Evolutionary conservation across 2,888 invertebrate species (phyloP).

Genomic region (Harpalus rufipes): DNA sequence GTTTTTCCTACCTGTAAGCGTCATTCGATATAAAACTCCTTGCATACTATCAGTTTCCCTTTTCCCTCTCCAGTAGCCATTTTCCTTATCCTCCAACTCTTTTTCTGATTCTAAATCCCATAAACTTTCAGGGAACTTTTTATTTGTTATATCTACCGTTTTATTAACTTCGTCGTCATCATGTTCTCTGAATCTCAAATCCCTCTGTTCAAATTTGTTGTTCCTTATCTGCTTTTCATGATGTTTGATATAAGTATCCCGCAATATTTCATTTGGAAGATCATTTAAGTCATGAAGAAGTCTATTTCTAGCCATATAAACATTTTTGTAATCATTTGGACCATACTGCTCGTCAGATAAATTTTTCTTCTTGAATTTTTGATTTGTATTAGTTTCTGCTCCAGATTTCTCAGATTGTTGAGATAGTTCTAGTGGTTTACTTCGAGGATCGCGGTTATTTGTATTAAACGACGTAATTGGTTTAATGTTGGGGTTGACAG

Average conservation of each 20-base stretch:
- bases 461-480: conserved; percentile 50
- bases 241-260: conserved; percentile 76
- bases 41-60: conserved; percentile 69
- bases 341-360: conserved; percentile 72
- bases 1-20: conserved; percentile 74
- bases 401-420: conserved; percentile 47
- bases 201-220: conserved; percentile 76
- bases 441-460: conserved; percentile 74
- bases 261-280: conserved; percentile 75
- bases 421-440: conserved; percentile 70
- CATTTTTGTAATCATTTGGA: conserved; percentile 75
- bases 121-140: conserved; percentile 73
- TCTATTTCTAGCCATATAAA: conserved; percentile 74
- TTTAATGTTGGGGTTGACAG: conserved; percentile 42
- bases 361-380: conserved; percentile 72
- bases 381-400: conserved; percentile 27
- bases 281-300: conserved; percentile 75
- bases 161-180: conserved; percentile 74
- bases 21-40: conserved; percentile 73
- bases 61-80: conserved; percentile 74
- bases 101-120: conserved; percentile 81
- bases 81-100: conserved; percentile 77
- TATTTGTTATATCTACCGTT: conserved; percentile 72
- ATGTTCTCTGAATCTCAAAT: conserved; percentile 74
- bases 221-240: conserved; percentile 74